Conservation (phyloP, 2,888 invertebrate species). For the Argyra leucocephala region DNA sequence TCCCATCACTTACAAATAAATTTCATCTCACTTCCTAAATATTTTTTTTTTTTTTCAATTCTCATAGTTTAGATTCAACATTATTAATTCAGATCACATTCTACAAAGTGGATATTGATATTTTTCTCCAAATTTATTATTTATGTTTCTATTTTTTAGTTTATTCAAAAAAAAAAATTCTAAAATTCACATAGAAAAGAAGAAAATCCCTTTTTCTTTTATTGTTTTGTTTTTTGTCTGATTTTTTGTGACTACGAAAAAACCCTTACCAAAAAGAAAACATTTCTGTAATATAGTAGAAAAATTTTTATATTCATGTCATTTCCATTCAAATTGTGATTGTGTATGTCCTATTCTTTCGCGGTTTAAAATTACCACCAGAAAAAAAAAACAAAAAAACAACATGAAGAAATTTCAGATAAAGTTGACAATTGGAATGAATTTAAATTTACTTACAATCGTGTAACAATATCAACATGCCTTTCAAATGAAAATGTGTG, state of each 20-base stretch:
- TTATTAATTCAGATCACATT: slow-evolving; percentile 40
- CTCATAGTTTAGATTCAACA: neutral
- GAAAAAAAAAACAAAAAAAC: neutral
- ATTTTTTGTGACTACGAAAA: too few relatives aligned
- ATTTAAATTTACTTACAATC: neutral
- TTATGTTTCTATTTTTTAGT: slow-evolving; percentile 32
- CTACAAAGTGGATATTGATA: slow-evolving; percentile 45
- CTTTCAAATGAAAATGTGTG: neutral
- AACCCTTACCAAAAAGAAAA: neutral
- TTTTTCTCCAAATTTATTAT: slow-evolving; percentile 44
- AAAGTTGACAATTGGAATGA: neutral
- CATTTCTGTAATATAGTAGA: neutral
- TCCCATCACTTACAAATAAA: too few relatives aligned
- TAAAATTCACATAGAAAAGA: too few relatives aligned
- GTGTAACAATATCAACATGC: neutral
- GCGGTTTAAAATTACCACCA: neutral
- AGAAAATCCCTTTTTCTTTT: too few relatives aligned
- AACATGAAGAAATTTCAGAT: neutral
- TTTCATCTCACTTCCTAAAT: too few relatives aligned
- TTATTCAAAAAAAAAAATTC: neutral
- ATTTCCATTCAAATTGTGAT: neutral
- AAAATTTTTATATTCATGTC: neutral
- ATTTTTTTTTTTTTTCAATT: too few relatives aligned
- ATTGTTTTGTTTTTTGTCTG: too few relatives aligned
- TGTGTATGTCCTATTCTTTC: neutral